These are phyloP conservation scores for Bergia puertoricense DNA, from an alignment of 92 coral and sea anemone genomes.

Conservation along the genomic window DNA sequence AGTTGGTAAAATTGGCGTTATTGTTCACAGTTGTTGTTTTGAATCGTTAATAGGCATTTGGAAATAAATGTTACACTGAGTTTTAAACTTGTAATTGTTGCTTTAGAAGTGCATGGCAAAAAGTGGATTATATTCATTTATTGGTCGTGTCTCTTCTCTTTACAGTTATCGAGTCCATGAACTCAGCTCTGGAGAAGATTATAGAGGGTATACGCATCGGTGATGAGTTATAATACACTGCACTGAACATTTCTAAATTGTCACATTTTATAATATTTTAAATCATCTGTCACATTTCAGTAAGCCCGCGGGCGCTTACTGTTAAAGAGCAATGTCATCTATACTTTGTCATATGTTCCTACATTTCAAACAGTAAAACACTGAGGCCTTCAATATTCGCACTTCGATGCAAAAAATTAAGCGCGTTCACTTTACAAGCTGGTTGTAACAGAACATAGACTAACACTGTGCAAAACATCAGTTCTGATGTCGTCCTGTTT, in stretches of 20 bases:
- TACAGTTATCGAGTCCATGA: slow-evolving; percentile 72
- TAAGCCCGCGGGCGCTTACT: too few relatives aligned
- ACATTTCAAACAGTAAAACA: too few relatives aligned
- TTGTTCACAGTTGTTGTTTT: neutral
- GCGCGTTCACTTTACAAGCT: too few relatives aligned
- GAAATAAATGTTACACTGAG: neutral
- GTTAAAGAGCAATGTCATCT: too few relatives aligned
- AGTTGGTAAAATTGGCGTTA: too few relatives aligned
- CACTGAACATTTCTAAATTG: neutral
- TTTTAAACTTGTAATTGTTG: neutral
- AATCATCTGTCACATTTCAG: neutral
- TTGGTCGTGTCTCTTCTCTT: neutral
- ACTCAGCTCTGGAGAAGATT: slow-evolving; percentile 64
- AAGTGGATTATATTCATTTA: neutral
- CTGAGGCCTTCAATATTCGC: too few relatives aligned
- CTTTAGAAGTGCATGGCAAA: neutral
- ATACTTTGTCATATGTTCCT: too few relatives aligned
- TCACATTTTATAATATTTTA: neutral
- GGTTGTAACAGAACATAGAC: too few relatives aligned
- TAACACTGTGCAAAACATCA: too few relatives aligned
- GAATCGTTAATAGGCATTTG: too few relatives aligned
- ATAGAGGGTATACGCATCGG: slow-evolving; percentile 67
- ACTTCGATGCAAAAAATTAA: too few relatives aligned
- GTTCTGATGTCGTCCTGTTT: too few relatives aligned
- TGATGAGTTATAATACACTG: slow-evolving; percentile 57